A percentile compares a stretch with the other conserved stretches of the same genome.
Conservation (phyloP, 2,113 vertebrate species). For the Morone chrysops region DNA sequence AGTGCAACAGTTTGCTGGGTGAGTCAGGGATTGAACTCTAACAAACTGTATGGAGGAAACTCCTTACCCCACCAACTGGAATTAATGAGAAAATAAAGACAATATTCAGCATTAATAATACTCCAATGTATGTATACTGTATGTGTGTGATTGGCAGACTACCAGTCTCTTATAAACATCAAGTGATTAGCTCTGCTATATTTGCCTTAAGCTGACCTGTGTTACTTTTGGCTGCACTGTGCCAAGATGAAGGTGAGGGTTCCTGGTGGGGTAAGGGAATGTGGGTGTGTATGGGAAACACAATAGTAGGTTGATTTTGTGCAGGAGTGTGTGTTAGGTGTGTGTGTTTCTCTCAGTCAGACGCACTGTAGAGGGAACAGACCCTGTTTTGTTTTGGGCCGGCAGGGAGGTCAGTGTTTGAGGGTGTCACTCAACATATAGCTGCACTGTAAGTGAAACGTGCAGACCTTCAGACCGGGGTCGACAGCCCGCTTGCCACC, state of each 20-base stretch:
- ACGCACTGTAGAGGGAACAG: slow-evolving; percentile 65
- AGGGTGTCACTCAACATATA: slow-evolving; percentile 74
- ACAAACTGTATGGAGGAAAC: not conserved
- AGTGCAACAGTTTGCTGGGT: not conserved
- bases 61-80: not conserved
- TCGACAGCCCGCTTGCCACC: slow-evolving; percentile 35
- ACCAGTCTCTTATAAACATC: slow-evolving; percentile 29
- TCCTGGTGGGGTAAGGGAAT: slow-evolving; percentile 45
- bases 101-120: slow-evolving; percentile 25
- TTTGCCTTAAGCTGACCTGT: slow-evolving; percentile 62
- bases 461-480: slow-evolving; percentile 60
- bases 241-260: slow-evolving; percentile 64
- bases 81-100: slow-evolving; percentile 13
- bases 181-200: slow-evolving; percentile 52
- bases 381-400: slow-evolving; percentile 69
- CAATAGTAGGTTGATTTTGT: slow-evolving; percentile 53
- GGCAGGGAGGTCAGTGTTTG: slow-evolving; percentile 43
- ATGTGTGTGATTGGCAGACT: slow-evolving; percentile 25
- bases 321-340: slow-evolving; percentile 30
- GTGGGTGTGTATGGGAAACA: slow-evolving; percentile 40
- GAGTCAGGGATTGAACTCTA: slow-evolving; percentile 8
- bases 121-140: slow-evolving; percentile 6
- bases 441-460: slow-evolving; percentile 48
- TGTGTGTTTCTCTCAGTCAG: slow-evolving; percentile 44
- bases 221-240: slow-evolving; percentile 60